Percentiles rank a stretch among this genome's conserved stretches.
These are phyloP conservation scores for Macrophya annulata DNA, from an alignment of 2,888 invertebrate genomes.

Conservation along the genomic window DNA sequence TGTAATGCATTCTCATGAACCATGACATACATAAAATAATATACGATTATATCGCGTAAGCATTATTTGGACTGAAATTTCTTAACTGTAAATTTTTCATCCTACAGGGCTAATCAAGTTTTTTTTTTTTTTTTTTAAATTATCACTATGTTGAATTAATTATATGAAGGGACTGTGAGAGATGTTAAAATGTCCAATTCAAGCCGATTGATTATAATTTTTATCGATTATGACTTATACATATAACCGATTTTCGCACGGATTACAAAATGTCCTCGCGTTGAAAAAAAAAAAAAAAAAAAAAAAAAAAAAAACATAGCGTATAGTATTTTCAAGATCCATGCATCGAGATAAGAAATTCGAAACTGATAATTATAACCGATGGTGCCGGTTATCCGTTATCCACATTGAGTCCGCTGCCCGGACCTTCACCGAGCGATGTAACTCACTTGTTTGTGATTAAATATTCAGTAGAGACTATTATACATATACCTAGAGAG, in stretches of 20 bases:
- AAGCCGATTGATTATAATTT: not conserved
- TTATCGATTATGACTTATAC: not conserved
- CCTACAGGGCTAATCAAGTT: not conserved
- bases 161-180: not conserved
- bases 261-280: conserved; percentile 37
- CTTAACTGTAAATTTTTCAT: not conserved
- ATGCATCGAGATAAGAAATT: conserved; percentile 37
- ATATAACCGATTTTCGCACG: conserved; percentile 17
- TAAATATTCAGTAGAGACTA: conserved; percentile 33
- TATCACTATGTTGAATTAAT: not conserved
- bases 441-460: conserved; percentile 48
- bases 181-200: not conserved
- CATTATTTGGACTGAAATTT: conserved; percentile 1
- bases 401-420: not conserved
- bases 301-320: not conserved
- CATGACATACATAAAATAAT: not conserved
- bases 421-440: conserved; percentile 7
- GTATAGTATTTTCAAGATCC: conserved; percentile 39
- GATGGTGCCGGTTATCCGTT: conserved; percentile 30
- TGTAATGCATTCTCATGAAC: conserved; percentile 6
- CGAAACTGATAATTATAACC: conserved; percentile 33
- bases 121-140: no score
- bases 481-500: not conserved
- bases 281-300: no score
- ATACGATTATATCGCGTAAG: not conserved